Conservation (phyloP, 2,113 vertebrate species). For the Uria aalge region DNA sequence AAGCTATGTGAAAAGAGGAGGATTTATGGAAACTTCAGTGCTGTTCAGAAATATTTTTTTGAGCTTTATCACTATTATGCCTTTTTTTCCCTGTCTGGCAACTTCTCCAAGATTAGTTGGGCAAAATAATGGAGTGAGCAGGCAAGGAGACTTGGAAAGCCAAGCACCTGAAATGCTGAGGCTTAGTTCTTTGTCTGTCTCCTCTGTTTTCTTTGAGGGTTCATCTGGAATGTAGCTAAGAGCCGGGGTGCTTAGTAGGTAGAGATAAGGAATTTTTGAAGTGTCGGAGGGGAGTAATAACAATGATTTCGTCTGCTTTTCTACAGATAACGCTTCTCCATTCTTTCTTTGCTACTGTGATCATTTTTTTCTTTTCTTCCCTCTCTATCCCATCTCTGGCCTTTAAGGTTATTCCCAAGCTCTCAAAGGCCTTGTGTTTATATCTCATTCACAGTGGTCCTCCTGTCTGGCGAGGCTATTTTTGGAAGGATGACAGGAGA, state of each 20-base stretch:
- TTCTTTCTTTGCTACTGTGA: background rate
- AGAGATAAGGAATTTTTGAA: background rate
- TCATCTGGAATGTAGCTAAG: background rate
- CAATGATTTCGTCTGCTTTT: background rate
- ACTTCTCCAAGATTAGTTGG: background rate
- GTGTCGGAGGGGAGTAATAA: background rate
- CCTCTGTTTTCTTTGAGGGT: background rate
- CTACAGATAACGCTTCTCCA: background rate
- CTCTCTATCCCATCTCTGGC: background rate
- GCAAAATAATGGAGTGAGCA: background rate
- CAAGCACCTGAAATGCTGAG: background rate
- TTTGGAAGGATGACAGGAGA: slow-evolving; percentile 47
- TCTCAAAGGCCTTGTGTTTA: background rate
- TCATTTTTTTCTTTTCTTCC: background rate
- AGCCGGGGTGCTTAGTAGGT: background rate
- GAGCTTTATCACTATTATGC: background rate
- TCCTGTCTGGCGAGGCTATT: slow-evolving; percentile 45
- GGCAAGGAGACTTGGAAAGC: background rate
- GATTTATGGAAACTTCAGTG: background rate
- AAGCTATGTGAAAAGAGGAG: background rate
- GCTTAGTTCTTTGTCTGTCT: background rate
- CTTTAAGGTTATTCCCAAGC: background rate
- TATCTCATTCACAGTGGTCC: background rate
- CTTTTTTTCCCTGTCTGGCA: background rate
- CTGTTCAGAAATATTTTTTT: background rate